Evolutionary conservation across 23 tunicate species (phyloP), one percentile per base, ranked within the genome.

Genomic region (Ciona savignyi): DNA sequence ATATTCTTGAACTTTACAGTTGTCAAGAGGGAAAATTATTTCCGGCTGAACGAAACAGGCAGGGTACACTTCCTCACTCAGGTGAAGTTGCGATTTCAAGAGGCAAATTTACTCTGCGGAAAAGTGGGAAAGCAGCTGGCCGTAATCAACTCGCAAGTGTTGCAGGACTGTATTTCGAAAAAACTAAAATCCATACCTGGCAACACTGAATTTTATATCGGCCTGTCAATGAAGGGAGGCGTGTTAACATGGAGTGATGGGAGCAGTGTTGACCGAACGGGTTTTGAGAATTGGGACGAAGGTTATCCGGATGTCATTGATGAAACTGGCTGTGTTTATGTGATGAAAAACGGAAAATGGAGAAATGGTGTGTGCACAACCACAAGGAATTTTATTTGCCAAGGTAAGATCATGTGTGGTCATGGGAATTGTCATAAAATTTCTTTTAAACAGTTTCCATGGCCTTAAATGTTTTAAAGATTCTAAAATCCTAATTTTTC

Each of bases 311-410:
- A 67, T 11, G 29, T 30, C 25, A 35, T 24, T 24, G 75, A 42
- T 42, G 56, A 6, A 4, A 51, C 22, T 11, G 33, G 15, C 0
- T 33, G 68, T 48, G 61, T 67, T 33, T 27, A 33, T 48, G 67
- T 77, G 21, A 23, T 31, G 22, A 77, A 63, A 64, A 71, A 68
- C 9, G 65, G 56, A 33, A 67, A 33, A 34, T 77, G 82, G 82
- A 67, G 42, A 31, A 77, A 77, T 77, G 82, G 9, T 0, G 11
- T 23, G 1, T 77, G 82, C 27, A 3, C n/a, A 19, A 24, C 34
- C 2, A 33, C 34, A 15, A 77, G 27, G 22, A 1, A 67, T 32
- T 77, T 77, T 49, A 35, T 77, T 20, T 77, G 82, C 74, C 74
- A 77, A 67, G 23, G 74, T 60, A 24, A 29, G 77, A n/a, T n/a